Evolutionary conservation across 2,888 invertebrate genomes (phyloP).

Genomic region (Cistogaster globosa): DNA sequence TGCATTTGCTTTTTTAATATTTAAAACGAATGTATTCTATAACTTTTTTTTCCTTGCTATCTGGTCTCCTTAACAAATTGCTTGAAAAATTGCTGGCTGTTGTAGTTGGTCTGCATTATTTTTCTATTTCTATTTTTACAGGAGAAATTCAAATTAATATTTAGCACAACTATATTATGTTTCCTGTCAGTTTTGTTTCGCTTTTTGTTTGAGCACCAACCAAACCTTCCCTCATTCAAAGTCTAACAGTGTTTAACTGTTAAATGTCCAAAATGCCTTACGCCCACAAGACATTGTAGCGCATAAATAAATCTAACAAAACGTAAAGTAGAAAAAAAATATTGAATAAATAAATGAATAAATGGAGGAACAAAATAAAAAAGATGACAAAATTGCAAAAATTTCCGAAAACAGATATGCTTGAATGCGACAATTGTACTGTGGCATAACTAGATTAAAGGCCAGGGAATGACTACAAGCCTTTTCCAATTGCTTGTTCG

Average conservation of each 20-base stretch:
- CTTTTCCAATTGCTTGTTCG: conserved; percentile 14
- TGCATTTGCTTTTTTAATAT: background rate
- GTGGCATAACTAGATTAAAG: conserved; percentile 69
- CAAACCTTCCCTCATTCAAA: background rate
- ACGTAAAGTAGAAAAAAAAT: conserved; percentile 16
- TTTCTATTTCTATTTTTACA: conserved; percentile 20
- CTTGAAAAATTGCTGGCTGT: conserved; percentile 12
- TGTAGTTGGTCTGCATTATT: conserved; percentile 8
- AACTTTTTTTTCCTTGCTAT: background rate
- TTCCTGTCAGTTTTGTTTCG: conserved; percentile 65
- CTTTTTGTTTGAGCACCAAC: conserved; percentile 6
- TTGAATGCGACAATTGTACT: conserved; percentile 70
- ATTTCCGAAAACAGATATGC: conserved; percentile 72
- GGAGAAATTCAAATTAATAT: conserved; percentile 70
- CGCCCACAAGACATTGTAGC: conserved; percentile 54
- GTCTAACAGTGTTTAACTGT: conserved; percentile 40
- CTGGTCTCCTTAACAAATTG: conserved; percentile 1
- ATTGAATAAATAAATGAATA: conserved; percentile 22
- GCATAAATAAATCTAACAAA: conserved; percentile 56
- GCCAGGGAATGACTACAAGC: conserved; percentile 61
- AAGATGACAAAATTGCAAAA: conserved; percentile 67
- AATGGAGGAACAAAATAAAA: conserved; percentile 42
- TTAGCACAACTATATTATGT: conserved; percentile 70
- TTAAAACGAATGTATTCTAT: conserved; percentile 42
- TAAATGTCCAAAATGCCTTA: conserved; percentile 42